Percentiles rank a stretch among this genome's conserved stretches.
Evolutionary conservation across 2,113 vertebrate genomes (phyloP).

Genomic region (Centropus unirufus): DNA sequence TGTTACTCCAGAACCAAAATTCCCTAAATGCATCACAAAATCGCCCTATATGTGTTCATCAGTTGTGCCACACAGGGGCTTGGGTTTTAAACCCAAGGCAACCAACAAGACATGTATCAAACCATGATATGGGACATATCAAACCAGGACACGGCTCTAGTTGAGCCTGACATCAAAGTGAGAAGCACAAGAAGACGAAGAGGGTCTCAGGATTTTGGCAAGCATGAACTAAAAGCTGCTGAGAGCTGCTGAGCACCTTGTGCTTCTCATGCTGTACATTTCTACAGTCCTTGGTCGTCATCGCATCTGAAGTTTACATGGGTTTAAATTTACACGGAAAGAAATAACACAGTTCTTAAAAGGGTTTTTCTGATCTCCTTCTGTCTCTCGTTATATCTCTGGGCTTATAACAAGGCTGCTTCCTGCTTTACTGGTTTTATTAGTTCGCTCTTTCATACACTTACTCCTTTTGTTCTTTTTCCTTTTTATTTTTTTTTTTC

Average conservation of each 20-base stretch:
- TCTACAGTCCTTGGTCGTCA: not conserved
- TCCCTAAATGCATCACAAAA: not conserved
- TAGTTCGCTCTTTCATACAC: not conserved
- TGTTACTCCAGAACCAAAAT: not conserved
- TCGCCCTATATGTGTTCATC: not conserved
- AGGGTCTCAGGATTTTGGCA: not conserved
- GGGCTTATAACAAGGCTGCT: conserved; percentile 29
- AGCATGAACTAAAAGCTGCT: not conserved
- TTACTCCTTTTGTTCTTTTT: not conserved
- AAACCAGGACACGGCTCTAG: not conserved
- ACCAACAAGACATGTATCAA: not conserved
- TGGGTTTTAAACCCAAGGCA: not conserved
- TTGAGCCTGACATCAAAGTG: not conserved
- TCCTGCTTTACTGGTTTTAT: conserved; percentile 43
- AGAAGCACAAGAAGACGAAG: not conserved
- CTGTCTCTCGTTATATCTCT: conserved; percentile 39
- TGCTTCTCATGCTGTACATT: not conserved
- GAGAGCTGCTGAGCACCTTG: not conserved
- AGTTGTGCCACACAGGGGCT: not conserved
- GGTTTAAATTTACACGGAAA: not conserved
- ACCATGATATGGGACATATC: too few relatives aligned
- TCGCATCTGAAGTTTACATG: not conserved
- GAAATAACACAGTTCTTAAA: conserved; percentile 6
- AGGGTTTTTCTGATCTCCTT: conserved; percentile 16
- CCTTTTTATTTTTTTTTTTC: not conserved